Evolutionary conservation across 2,888 invertebrate genomes (phyloP), one percentile per base, ranked within the genome.

Genomic region (Melinaea menophilus): DNA sequence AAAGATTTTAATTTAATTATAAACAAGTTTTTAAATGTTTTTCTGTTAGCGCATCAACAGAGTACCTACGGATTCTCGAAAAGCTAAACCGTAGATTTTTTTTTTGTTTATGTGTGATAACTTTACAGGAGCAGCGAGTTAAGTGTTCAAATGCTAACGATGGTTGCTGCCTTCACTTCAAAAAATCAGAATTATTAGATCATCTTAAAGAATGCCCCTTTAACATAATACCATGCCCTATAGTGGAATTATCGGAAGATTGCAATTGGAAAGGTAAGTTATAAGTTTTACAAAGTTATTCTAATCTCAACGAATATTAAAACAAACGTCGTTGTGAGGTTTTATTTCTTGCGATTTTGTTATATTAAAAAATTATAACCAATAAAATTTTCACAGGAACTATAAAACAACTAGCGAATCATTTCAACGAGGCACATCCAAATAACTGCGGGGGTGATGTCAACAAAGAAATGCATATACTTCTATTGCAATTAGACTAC

Each of bases 191-290:
- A 12, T 73, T 86, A 68, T 77, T 77, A 0, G 58, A 33, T 0
- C 88, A 88, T 67, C 22, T 76, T 12, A 79, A 75, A 54, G 82
- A 85, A 65, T 88, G 88, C 46, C 81, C 80, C 0, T 88, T 79
- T 66, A 75, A 74, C 31, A 80, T 78, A n/a, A 71, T 81, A 62
- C 11, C 62, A 2, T 88, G 88, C 46, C 84, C 87, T 1, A 66
- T 82, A 2, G 59, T 64, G 11, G 66, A 69, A 2, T 56, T 77
- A 3, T 75, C 70, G 58, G 74, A 74, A 5, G 59, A 59, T n/a
- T 88, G 88, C 64, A 47, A 4, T 2, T 85, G 85, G 85, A 75
- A 67, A 75, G 86, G 88, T 81, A 75, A 68, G 69, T 73, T 37
- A 7, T 9, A 56, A 31, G 33, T 9, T 45, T 33, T 22, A 48